A percentile compares a stretch with the other conserved stretches of the same genome.
phyloP scores from a whole-genome alignment of 2,113 vertebrate species.

The Mionectes macconnelli region DNA sequence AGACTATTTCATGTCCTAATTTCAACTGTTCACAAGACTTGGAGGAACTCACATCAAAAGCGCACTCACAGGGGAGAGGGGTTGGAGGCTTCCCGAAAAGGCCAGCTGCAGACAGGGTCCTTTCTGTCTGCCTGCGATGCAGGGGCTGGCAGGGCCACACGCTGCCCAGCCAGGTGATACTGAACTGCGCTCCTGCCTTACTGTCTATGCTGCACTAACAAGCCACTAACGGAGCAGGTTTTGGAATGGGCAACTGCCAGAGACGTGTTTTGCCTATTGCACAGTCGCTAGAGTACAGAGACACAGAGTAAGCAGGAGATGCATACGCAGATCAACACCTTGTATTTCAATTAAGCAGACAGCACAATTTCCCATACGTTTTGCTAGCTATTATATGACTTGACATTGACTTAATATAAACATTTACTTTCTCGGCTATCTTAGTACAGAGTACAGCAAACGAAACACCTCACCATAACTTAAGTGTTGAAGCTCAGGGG shows the following conservation, averaged over 20 bases:
- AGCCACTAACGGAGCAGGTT: fast-evolving
- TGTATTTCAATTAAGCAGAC: constrained; percentile 23
- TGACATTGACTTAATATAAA: constrained; percentile 42
- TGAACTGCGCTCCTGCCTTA: fast-evolving
- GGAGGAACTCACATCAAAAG: neutral
- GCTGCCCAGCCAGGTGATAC: neutral
- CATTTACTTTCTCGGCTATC: constrained; percentile 19
- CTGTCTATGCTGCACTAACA: fast-evolving
- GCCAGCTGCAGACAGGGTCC: neutral
- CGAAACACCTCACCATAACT: constrained; percentile 34
- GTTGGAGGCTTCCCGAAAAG: neutral
- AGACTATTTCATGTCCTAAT: neutral
- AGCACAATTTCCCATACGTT: constrained; percentile 18
- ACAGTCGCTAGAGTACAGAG: neutral
- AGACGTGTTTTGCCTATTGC: fast-evolving
- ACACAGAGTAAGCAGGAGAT: neutral
- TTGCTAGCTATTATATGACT: constrained; percentile 44
- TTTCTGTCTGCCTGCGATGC: fast-evolving
- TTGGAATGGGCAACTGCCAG: neutral
- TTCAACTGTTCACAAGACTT: neutral
- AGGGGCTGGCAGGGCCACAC: neutral
- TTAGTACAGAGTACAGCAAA: constrained; percentile 37
- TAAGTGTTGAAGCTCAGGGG: neutral
- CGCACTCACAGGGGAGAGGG: neutral
- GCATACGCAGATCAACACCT: neutral